These are phyloP conservation scores for Drosophila nigritarsus DNA, from an alignment of 2,888 invertebrate species.

Conservation along the genomic window DNA sequence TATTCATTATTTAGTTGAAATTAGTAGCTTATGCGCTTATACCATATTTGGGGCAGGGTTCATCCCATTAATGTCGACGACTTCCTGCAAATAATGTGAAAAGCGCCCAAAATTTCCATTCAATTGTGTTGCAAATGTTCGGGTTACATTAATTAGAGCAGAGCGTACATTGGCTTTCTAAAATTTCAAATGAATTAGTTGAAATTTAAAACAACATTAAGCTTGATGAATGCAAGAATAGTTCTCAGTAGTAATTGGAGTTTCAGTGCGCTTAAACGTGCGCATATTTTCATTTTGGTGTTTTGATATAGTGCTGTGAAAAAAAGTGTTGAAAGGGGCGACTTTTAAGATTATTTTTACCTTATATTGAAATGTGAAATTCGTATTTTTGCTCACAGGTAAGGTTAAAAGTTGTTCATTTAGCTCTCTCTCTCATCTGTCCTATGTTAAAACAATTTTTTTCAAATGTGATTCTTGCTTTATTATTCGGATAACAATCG, in stretches of 20 bases:
- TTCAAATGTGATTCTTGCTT: background rate
- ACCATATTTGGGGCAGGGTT: conserved; percentile 2
- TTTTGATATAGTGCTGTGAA: background rate
- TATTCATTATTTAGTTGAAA: conserved; percentile 4
- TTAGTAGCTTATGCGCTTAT: background rate
- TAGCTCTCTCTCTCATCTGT: background rate
- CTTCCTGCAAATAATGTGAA: conserved; percentile 30
- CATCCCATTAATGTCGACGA: conserved; percentile 8
- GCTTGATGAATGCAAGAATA: background rate
- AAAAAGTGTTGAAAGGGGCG: background rate
- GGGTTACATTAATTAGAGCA: conserved; percentile 61
- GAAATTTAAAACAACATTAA: background rate
- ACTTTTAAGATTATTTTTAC: background rate
- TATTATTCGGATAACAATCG: background rate
- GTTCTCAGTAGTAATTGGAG: conserved; percentile 30
- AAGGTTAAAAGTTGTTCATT: background rate
- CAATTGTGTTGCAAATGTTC: conserved; percentile 49
- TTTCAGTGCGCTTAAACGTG: conserved; percentile 31
- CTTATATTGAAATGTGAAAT: background rate
- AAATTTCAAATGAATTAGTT: conserved; percentile 8
- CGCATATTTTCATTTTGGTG: background rate
- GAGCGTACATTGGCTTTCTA: conserved; percentile 39
- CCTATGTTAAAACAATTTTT: too few relatives aligned
- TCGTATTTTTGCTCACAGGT: background rate
- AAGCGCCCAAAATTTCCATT: conserved; percentile 16